Base-by-base conservation (phyloP, 2,797 vertebrate species). In the Epinephelus malabaricus region DNA sequence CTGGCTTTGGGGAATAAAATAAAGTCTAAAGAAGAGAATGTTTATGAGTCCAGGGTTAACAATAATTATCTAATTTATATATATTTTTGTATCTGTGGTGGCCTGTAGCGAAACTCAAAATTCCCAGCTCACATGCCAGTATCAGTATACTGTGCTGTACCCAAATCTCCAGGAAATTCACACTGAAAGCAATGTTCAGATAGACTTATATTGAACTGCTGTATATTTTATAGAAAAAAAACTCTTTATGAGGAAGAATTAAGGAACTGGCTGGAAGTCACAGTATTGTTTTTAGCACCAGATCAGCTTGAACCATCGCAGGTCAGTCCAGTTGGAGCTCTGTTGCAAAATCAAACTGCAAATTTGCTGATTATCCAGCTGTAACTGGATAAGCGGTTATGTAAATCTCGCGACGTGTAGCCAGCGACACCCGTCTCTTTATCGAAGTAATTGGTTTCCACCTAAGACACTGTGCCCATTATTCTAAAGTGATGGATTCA, bases 401-500 rank as follows among this genome's bases (percentile, higher is more conserved):
- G 93, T 49, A 87, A 93, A 94, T 92, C 50, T 43, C 5, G 55
- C 49, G 25, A 89, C 51, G 88, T 90, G 88, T 80, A 84, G 76
- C 59, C 47, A 60, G 58, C 51, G 74, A 86, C 84, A 91, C 91
- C 77, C 25, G 11, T 21, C 65, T 82, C 63, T 95, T 94, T 87
- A 82, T 81, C 14, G 19, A 49, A 81, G 69, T 92, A 94, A 93
- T 91, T 87, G 90, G 87, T 92, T 91, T 91, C 89, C 89, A 92
- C 87, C 66, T 82, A 89, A 86, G 81, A 92, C 93, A 91, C 92
- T 86, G 85, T 27, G 74, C 81, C 91, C 89, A 90, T 95, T 95
- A 95, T 93, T 91, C 86, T 90, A 93, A 88, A 92, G 95, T 91
- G 96, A 95, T 94, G 90, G 94, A 94, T 89, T 91, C 94, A 91